phyloP scores from a whole-genome alignment of 2,113 vertebrate species.

The Heterocephalus glaber region DNA sequence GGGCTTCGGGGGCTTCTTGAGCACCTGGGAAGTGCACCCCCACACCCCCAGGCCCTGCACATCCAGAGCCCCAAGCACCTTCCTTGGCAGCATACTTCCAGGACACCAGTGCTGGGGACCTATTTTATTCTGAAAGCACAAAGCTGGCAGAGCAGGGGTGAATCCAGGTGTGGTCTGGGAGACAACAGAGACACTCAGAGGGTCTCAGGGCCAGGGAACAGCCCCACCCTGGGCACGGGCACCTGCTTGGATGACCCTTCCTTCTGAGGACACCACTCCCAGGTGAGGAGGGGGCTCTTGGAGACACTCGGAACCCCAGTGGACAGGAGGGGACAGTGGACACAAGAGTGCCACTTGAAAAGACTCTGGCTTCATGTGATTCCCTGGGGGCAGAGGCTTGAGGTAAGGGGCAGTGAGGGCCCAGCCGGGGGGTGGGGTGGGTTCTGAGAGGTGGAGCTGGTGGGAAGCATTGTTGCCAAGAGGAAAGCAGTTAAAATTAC shows the following conservation, averaged over 20 bases:
- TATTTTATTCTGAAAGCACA: neutral
- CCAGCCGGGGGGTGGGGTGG: rapidly evolving
- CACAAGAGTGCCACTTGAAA: neutral
- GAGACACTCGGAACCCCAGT: too few relatives aligned
- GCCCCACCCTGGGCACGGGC: too few relatives aligned
- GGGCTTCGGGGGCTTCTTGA: rapidly evolving
- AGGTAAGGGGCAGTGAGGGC: rapidly evolving
- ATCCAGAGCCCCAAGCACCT: neutral
- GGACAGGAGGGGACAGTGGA: rapidly evolving
- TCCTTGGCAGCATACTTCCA: rapidly evolving
- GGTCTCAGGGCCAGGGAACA: too few relatives aligned
- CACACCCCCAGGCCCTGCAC: neutral
- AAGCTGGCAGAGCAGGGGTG: rapidly evolving
- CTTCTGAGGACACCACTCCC: too few relatives aligned
- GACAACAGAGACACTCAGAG: too few relatives aligned
- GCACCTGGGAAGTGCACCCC: neutral
- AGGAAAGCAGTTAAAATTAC: neutral
- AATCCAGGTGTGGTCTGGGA: rapidly evolving
- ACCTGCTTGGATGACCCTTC: too few relatives aligned
- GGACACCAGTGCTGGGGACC: too few relatives aligned
- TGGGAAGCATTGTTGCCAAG: rapidly evolving
- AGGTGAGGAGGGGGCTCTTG: too few relatives aligned
- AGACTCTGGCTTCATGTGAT: rapidly evolving
- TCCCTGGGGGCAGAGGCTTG: neutral
- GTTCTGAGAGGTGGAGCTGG: rapidly evolving